These are phyloP conservation scores for Palythoa heliodiscus DNA, from an alignment of 92 coral and sea anemone genomes.

Conservation along the genomic window DNA sequence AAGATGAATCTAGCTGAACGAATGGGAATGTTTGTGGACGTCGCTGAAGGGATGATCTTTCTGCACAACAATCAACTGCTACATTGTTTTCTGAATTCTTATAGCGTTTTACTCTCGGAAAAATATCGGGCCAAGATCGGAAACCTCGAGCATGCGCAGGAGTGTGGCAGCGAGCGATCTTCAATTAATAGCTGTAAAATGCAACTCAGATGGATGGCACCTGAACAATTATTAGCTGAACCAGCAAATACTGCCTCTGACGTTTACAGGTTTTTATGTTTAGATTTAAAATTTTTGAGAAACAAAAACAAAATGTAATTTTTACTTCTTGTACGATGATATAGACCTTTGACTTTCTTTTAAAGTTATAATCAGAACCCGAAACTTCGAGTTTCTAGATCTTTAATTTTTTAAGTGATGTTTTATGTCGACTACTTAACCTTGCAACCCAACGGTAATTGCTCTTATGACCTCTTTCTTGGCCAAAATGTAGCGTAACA, in stretches of 20 bases:
- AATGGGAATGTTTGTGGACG: constrained; percentile 61
- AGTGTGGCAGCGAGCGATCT: constrained; percentile 22
- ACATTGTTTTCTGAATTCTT: constrained; percentile 84
- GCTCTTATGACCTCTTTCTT: too few species aligned
- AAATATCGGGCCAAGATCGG: constrained; percentile 67
- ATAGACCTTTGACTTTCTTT: too few species aligned
- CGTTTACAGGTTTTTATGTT: constrained; percentile 65
- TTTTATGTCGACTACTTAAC: too few species aligned
- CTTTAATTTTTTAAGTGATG: too few species aligned
- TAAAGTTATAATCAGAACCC: too few species aligned
- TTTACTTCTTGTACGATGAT: too few species aligned
- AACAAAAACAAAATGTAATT: too few species aligned
- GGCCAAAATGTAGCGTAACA: too few species aligned
- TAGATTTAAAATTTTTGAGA: too few species aligned
- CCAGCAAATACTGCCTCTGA: constrained; percentile 63
- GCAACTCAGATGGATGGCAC: constrained; percentile 79
- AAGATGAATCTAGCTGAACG: constrained; percentile 60
- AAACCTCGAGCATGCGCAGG: constrained; percentile 70
- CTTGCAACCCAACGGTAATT: too few species aligned
- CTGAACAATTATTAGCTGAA: constrained; percentile 63
- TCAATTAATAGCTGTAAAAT: constrained; percentile 35
- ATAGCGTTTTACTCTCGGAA: constrained; percentile 64
- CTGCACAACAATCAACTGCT: constrained; percentile 67
- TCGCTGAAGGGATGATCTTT: constrained; percentile 79
- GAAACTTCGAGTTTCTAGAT: too few species aligned